These are phyloP conservation scores for Aphrophora alni DNA, from an alignment of 2,888 invertebrate genomes.

Conservation along the genomic window DNA sequence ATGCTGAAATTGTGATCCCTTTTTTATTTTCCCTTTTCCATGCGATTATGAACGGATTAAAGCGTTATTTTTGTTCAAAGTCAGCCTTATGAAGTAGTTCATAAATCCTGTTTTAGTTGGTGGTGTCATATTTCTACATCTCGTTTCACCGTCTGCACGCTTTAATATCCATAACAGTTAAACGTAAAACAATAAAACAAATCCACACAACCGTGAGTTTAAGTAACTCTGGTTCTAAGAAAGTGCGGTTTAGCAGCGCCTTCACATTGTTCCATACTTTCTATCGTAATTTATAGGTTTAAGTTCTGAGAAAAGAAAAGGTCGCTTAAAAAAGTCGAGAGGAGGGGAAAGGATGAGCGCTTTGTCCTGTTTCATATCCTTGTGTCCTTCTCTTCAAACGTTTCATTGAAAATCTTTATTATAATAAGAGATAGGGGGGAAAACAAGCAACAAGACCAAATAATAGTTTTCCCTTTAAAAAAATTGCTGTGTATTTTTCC, in stretches of 20 bases:
- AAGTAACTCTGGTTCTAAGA: too few relatives aligned
- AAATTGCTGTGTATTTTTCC: conserved; percentile 38
- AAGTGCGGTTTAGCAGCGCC: not conserved
- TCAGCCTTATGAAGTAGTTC: too few relatives aligned
- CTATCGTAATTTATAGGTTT: not conserved
- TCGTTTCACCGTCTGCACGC: too few relatives aligned
- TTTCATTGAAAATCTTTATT: conserved; percentile 2
- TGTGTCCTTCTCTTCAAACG: not conserved
- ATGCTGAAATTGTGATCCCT: too few relatives aligned
- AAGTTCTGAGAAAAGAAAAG: not conserved
- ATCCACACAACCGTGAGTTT: too few relatives aligned
- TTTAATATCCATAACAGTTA: too few relatives aligned
- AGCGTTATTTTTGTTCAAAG: too few relatives aligned
- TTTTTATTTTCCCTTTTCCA: too few relatives aligned
- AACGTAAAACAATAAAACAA: too few relatives aligned
- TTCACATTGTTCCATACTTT: not conserved
- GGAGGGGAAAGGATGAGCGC: not conserved
- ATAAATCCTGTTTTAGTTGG: too few relatives aligned
- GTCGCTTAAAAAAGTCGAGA: not conserved
- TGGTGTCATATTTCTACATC: too few relatives aligned
- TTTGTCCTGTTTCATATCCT: not conserved
- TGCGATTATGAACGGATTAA: too few relatives aligned
- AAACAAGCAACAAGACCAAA: conserved; percentile 32
- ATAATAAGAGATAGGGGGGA: not conserved
- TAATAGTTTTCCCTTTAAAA: conserved; percentile 35